Evolutionary conservation across 2,113 vertebrate genomes (phyloP).

Genomic region (Rhabdornis inornatus): DNA sequence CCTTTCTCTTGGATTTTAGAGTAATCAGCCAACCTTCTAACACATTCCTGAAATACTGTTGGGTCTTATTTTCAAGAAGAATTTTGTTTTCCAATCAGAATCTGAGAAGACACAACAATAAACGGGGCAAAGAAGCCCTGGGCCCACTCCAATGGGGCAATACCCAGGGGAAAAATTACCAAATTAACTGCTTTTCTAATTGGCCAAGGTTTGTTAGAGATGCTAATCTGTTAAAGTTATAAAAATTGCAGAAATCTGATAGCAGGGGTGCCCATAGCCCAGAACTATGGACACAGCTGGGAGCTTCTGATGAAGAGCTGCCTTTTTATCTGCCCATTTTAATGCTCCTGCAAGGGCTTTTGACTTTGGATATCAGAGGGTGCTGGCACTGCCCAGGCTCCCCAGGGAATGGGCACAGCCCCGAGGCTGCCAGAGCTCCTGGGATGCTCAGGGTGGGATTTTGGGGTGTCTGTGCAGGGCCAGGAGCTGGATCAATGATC

Average conservation of each 20-base stretch:
- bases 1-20: neutral
- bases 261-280: neutral
- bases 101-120: neutral
- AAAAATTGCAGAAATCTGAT: fast-evolving
- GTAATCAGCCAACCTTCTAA: neutral
- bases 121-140: neutral
- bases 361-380: neutral
- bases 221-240: neutral
- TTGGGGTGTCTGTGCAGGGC: neutral
- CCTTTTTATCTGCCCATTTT: neutral
- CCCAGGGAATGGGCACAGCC: neutral
- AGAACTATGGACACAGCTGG: neutral
- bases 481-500: neutral
- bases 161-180: neutral
- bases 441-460: neutral
- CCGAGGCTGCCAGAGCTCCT: neutral
- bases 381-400: neutral
- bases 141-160: neutral
- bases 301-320: neutral
- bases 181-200: neutral
- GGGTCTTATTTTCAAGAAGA: neutral
- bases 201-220: neutral
- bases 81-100: neutral
- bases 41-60: neutral
- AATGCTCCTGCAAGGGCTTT: neutral